Conservation (phyloP, 1,140 invertebrate species). For the Eubasilissa regina region DNA sequence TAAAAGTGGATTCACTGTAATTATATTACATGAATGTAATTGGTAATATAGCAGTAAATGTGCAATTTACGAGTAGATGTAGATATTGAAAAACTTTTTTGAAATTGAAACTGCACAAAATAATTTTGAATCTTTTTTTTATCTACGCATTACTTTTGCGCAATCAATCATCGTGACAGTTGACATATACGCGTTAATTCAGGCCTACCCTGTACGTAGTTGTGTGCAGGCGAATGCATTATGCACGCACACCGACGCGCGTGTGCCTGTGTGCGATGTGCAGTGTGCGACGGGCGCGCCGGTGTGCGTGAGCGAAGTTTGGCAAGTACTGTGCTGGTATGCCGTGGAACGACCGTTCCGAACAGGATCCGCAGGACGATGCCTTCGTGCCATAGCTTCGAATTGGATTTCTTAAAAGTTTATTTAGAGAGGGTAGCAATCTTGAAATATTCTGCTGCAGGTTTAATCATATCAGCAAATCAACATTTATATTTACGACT, state of each 20-base stretch:
- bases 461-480: too few relatives aligned
- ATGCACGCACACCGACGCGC: slow-evolving; percentile 14
- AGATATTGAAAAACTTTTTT: too few relatives aligned
- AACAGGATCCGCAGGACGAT: slow-evolving; percentile 36
- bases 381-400: slow-evolving; percentile 2
- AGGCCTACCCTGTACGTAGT: slow-evolving; percentile 4
- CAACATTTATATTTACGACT: too few relatives aligned
- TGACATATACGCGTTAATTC: slow-evolving; percentile 9
- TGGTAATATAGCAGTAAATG: too few relatives aligned
- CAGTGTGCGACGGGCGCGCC: background rate
- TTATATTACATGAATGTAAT: too few relatives aligned
- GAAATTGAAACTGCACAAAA: too few relatives aligned
- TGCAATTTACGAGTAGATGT: too few relatives aligned
- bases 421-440: too few relatives aligned
- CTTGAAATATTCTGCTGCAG: too few relatives aligned
- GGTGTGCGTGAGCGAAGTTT: slow-evolving; percentile 55
- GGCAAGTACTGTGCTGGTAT: slow-evolving; percentile 57
- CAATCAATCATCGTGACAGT: slow-evolving; percentile 33
- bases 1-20: too few relatives aligned
- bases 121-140: too few relatives aligned
- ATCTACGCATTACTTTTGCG: too few relatives aligned
- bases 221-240: slow-evolving; percentile 53
- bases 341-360: slow-evolving; percentile 44
- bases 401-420: background rate
- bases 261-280: slow-evolving; percentile 17